Evolutionary conservation across 2,113 vertebrate genomes (phyloP).

Genomic region (Pedionomus torquatus): DNA sequence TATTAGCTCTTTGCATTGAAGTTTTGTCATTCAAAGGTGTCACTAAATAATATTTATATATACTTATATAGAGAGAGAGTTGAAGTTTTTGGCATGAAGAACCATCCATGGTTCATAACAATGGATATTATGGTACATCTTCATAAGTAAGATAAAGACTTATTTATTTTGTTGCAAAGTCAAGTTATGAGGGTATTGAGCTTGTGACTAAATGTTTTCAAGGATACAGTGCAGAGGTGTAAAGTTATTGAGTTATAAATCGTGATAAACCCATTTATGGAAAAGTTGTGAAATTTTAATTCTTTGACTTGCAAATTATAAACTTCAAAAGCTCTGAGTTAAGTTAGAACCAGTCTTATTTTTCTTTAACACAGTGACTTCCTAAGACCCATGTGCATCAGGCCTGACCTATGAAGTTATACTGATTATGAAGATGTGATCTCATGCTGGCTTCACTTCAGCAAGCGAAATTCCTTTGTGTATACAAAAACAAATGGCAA

Average conservation of each 20-base stretch:
- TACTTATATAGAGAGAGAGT: background rate
- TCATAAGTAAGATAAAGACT: no score
- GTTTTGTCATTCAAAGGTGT: background rate
- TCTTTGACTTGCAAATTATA: background rate
- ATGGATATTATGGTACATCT: no score
- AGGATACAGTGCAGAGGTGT: background rate
- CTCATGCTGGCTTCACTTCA: background rate
- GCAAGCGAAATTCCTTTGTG: background rate
- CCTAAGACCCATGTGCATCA: background rate
- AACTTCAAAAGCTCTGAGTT: background rate
- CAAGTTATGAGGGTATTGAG: background rate
- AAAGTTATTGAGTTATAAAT: background rate
- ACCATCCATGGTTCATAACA: background rate
- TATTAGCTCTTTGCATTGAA: background rate
- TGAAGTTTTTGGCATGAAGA: background rate
- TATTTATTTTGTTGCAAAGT: background rate
- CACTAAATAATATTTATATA: background rate
- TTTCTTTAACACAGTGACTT: background rate
- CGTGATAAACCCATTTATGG: background rate
- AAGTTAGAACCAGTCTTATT: background rate
- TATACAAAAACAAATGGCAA: background rate
- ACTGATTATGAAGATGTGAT: background rate
- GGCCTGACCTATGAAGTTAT: background rate
- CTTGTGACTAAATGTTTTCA: background rate
- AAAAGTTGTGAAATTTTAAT: background rate